phyloP scores from a whole-genome alignment of 1,140 invertebrate species.

The Ceratina calcarata region DNA sequence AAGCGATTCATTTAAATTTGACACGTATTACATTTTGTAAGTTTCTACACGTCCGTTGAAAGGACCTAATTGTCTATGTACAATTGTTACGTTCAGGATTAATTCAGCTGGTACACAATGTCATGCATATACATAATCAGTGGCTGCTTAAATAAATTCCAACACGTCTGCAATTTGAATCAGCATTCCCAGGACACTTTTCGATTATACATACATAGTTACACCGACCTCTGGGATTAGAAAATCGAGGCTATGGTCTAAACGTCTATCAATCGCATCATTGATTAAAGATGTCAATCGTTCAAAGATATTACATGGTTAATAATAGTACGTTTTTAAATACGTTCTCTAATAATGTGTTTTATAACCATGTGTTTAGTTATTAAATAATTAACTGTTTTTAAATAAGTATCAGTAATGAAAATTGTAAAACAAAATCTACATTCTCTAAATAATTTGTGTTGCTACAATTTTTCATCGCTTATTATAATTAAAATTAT shows the following conservation, averaged over 20 bases:
- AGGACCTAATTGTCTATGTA: conserved; percentile 22
- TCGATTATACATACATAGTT: background rate
- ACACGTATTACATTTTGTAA: background rate
- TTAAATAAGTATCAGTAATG: too few species aligned
- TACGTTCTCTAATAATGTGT: too few species aligned
- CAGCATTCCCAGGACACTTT: background rate
- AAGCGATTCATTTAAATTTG: background rate
- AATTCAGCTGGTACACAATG: background rate
- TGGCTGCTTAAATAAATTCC: conserved; percentile 20
- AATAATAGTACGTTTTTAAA: too few species aligned
- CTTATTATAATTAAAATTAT: too few species aligned
- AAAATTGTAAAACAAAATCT: too few species aligned
- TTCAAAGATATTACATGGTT: too few species aligned
- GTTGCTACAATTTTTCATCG: background rate
- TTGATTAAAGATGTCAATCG: too few species aligned
- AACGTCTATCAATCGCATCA: too few species aligned
- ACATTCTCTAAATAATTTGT: too few species aligned
- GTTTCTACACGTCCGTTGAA: background rate
- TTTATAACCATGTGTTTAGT: too few species aligned
- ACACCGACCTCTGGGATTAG: too few species aligned
- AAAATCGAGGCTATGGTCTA: background rate
- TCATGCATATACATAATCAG: conserved; percentile 9
- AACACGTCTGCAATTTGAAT: background rate
- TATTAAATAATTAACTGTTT: too few species aligned
- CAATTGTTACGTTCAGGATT: conserved; percentile 14